A percentile compares a stretch with the other conserved stretches of the same genome.
These are phyloP conservation scores for Chrysina gloriosa DNA, from an alignment of 2,888 invertebrate species.

Conservation along the genomic window DNA sequence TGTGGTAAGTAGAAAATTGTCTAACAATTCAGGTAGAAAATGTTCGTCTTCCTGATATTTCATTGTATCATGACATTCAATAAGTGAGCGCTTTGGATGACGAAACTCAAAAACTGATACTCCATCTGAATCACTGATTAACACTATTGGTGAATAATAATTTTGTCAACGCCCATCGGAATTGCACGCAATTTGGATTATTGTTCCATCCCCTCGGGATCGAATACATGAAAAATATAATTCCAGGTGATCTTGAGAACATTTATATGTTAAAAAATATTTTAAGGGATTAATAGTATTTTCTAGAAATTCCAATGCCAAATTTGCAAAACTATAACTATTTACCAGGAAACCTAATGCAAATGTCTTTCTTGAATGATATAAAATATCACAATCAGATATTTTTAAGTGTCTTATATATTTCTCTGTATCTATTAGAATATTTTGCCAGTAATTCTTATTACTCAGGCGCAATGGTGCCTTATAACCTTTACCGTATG, in stretches of 20 bases:
- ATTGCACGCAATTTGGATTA: slow-evolving; percentile 48
- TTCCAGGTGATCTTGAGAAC: slow-evolving; percentile 49
- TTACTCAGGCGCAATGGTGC: slow-evolving; percentile 27
- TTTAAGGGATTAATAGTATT: slow-evolving; percentile 31
- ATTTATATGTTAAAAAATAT: slow-evolving; percentile 46
- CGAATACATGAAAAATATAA: slow-evolving; percentile 49
- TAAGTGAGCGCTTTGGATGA: too few species aligned
- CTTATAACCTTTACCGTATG: slow-evolving; percentile 35
- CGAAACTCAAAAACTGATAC: too few species aligned
- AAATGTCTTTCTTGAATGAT: slow-evolving; percentile 47
- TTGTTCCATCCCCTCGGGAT: slow-evolving; percentile 51
- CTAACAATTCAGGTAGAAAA: too few species aligned
- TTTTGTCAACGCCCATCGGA: slow-evolving; percentile 49
- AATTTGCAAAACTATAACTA: slow-evolving; percentile 41
- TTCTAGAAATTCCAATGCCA: slow-evolving; percentile 43
- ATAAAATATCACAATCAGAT: slow-evolving; percentile 39
- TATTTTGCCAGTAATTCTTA: slow-evolving; percentile 35
- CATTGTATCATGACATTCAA: too few species aligned
- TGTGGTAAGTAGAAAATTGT: too few species aligned
- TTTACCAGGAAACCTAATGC: slow-evolving; percentile 46
- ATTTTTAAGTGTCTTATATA: slow-evolving; percentile 44
- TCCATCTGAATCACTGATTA: too few species aligned
- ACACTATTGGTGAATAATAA: slow-evolving; percentile 49
- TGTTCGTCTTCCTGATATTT: too few species aligned
- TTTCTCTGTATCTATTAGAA: too few species aligned